Base-by-base conservation (phyloP, 1,140 invertebrate species). In the Coelopa frigida region DNA sequence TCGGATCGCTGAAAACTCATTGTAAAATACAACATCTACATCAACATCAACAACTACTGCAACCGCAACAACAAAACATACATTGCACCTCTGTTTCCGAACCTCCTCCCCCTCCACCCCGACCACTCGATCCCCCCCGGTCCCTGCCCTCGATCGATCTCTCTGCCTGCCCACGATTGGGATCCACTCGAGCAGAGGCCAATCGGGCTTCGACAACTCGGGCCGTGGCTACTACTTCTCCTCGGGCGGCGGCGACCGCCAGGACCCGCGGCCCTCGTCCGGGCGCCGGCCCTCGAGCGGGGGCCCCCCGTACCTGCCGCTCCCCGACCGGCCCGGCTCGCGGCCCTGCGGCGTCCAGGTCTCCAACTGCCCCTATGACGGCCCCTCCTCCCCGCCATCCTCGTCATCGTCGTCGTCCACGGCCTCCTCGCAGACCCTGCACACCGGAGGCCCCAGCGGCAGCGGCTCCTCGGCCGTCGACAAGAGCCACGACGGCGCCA, bases 161-260 rank as follows among this genome's bases (percentile, higher is more conserved):
- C n/a, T n/a, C n/a, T n/a, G n/a, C n/a, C n/a, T n/a, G n/a, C n/a
- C n/a, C n/a, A n/a, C n/a, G n/a, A n/a, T n/a, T n/a, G n/a, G n/a
- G n/a, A n/a, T n/a, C n/a, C n/a, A n/a, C n/a, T n/a, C n/a, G n/a
- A n/a, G 5, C 45, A 58, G 65, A 37, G 70, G 72, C 8, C 57
- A 61, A 42, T 68, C 68, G 8, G 70, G 70, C 15, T 72, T 62
- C 39, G 70, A 71, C 47, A 71, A 61, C 45, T 58, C 72, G 33
- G 71, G 72, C 3, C 63, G 73, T 29, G 73, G 73, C 35, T 76
- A 75, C 55, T 75, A 73, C 46, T 66, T 67, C 37, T 61, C 60
- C 45, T 45, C 44, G 3, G 53, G 53, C 12, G 33, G 47, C 38
- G 59, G 65, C 10, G 38, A 49, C 42, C 26, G 27, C 20, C 14